Evolutionary conservation across 1,140 invertebrate species (phyloP).

Genomic region (Lordiphosa collinella): DNA sequence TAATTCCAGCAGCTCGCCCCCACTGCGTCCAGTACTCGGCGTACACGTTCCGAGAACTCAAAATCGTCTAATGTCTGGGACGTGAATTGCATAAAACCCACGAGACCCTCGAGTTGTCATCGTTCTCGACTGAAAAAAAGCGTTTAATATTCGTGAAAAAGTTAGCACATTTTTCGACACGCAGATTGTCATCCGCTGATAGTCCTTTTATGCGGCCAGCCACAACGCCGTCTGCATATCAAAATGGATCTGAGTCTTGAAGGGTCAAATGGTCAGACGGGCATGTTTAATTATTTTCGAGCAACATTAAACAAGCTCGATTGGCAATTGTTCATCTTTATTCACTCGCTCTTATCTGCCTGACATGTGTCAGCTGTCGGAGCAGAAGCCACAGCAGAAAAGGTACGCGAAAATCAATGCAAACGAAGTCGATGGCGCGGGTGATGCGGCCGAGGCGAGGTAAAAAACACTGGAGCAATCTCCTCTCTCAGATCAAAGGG

Average conservation of each 20-base stretch:
- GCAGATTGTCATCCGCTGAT: slow-evolving; percentile 32
- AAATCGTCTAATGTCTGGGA: slow-evolving; percentile 47
- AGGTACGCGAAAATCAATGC: slow-evolving; percentile 38
- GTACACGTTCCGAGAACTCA: slow-evolving; percentile 38
- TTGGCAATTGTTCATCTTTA: slow-evolving; percentile 46
- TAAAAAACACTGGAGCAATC: slow-evolving; percentile 29
- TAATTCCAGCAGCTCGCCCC: not conserved
- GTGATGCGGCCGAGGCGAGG: slow-evolving; percentile 1
- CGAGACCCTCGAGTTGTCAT: slow-evolving; percentile 30
- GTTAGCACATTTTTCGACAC: slow-evolving; percentile 38
- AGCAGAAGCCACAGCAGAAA: slow-evolving; percentile 24
- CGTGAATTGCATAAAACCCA: slow-evolving; percentile 49
- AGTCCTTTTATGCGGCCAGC: slow-evolving; percentile 35
- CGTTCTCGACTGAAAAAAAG: slow-evolving; percentile 16
- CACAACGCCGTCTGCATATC: slow-evolving; percentile 40
- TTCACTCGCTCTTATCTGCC: slow-evolving; percentile 37
- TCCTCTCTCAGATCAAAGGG: slow-evolving; percentile 49
- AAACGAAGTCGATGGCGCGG: not conserved
- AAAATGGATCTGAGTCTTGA: slow-evolving; percentile 2
- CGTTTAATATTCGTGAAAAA: slow-evolving; percentile 47
- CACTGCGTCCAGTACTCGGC: not conserved
- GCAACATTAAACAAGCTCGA: slow-evolving; percentile 43
- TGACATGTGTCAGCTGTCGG: slow-evolving; percentile 48
- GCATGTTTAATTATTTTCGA: slow-evolving; percentile 45
- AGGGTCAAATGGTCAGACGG: not conserved